These are phyloP conservation scores for Echinarachnius parma DNA, from an alignment of 53 echinoderm and acorn worm species.

Conservation along the genomic window DNA sequence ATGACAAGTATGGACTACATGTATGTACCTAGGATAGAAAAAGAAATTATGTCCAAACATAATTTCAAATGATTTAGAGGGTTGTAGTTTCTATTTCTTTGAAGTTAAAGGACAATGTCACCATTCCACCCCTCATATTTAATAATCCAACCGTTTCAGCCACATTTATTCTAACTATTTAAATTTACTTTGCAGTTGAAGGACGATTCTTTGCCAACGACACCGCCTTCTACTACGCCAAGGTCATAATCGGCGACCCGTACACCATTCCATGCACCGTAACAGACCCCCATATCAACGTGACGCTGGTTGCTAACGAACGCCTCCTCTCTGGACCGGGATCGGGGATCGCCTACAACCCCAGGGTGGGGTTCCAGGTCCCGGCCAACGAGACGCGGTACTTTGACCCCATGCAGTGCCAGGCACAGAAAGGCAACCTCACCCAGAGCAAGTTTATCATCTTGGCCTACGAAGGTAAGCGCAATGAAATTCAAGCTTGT, in stretches of 20 bases:
- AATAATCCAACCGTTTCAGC: too few species aligned
- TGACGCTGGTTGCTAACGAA: slow-evolving; percentile 26
- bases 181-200: slow-evolving; percentile 11
- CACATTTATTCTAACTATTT: too few species aligned
- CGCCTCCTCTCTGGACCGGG: not conserved
- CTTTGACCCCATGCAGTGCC: slow-evolving; percentile 41
- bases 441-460: slow-evolving; percentile 33
- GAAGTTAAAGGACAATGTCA: too few species aligned
- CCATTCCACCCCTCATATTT: too few species aligned
- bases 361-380: slow-evolving; percentile 54
- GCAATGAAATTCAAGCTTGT: too few species aligned
- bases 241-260: slow-evolving; percentile 17
- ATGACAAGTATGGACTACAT: too few species aligned
- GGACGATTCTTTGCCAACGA: not conserved
- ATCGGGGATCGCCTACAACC: slow-evolving; percentile 35
- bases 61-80: too few species aligned
- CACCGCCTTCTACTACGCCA: not conserved
- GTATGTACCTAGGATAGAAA: too few species aligned
- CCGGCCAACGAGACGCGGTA: slow-evolving; percentile 50
- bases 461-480: slow-evolving; percentile 64
- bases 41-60: too few species aligned
- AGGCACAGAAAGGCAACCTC: slow-evolving; percentile 46
- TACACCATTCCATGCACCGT: slow-evolving; percentile 67
- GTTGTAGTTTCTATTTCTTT: not conserved
- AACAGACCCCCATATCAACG: slow-evolving; percentile 53